Conservation (phyloP, 2,797 vertebrate genomes). For the Phataginus tetradactyla region DNA sequence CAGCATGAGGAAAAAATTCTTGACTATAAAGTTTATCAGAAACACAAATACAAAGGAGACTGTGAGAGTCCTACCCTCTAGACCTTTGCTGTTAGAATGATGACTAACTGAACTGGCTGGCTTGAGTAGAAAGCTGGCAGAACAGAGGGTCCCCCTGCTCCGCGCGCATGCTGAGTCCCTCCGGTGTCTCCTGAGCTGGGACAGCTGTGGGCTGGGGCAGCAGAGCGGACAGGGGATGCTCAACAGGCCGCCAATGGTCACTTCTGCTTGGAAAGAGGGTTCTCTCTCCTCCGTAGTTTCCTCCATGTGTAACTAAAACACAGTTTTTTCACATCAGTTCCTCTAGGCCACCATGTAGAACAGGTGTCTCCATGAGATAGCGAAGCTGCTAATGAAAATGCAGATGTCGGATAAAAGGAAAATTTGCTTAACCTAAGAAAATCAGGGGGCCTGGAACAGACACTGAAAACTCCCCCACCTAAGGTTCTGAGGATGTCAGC, state of each 20-base stretch:
- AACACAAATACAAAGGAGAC: not conserved
- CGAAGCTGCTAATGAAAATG: not conserved
- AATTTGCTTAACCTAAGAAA: not conserved
- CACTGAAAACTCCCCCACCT: not conserved
- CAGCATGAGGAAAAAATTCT: constrained; percentile 24
- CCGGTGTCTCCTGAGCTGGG: not conserved
- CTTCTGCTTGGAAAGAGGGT: constrained; percentile 25
- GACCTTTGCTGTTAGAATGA: not conserved
- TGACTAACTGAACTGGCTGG: not conserved
- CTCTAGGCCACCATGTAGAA: constrained; percentile 60
- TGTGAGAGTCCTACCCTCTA: not conserved
- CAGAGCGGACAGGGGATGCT: constrained; percentile 60
- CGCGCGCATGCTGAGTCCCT: not conserved
- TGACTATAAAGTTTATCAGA: constrained; percentile 38
- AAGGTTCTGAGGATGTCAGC: not conserved
- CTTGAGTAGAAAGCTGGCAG: not conserved
- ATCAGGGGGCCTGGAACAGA: not conserved
- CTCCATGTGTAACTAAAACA: constrained; percentile 58
- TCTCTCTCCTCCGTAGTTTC: constrained; percentile 1
- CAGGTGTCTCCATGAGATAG: constrained; percentile 44
- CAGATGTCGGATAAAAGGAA: not conserved
- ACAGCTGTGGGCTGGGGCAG: constrained; percentile 5
- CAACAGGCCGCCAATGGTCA: not conserved
- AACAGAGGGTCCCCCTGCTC: not conserved
- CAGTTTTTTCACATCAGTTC: constrained; percentile 19